Base-by-base conservation (phyloP, 2,888 invertebrate species). In the Siphlonurus alternatus region DNA sequence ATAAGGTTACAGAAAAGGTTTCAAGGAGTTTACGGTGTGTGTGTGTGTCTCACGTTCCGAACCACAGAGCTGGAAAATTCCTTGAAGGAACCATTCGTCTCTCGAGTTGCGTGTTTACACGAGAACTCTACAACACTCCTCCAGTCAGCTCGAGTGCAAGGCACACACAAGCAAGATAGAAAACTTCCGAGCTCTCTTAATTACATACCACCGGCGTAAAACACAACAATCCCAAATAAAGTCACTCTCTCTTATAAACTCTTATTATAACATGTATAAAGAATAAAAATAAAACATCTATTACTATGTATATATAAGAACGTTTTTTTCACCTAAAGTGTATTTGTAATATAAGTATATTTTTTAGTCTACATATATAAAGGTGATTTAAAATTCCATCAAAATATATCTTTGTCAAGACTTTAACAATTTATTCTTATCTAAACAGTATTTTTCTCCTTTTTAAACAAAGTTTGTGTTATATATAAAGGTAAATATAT, bases 351-450 rank as follows among this genome's bases (percentile, higher is more conserved):
- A n/a, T n/a, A n/a, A n/a, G n/a, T n/a, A n/a, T n/a, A n/a, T n/a
- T n/a, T n/a, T n/a, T n/a, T n/a, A n/a, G n/a, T 56, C 38, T 38
- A 38, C 15, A 15, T 38, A 10, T 5, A 38, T 10, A 38, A 38
- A 15, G 15, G 38, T 20, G 56, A 56, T 56, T 56, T 56, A 56
- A 56, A 56, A 56, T 56, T 56, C 56, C 56, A 56, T 56, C 56
- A 56, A 56, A 56, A 56, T 56, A 56, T 20, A 56, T 56, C 56
- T 56, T n/a, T 38, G 38, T 38, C 38, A 38, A 38, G 38, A 10
- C n/a, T 38, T 15, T 10, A 38, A 38, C 38, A 38, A 38, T 38
- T 38, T 38, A 38, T 38, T 38, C 38, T 38, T 38, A 38, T 38
- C 38, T 10, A 38, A 15, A 38, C 5, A 38, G 38, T 38, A 10